These are phyloP conservation scores for Acanthosepion esculentum DNA, from an alignment of 2,888 invertebrate species.

Conservation along the genomic window DNA sequence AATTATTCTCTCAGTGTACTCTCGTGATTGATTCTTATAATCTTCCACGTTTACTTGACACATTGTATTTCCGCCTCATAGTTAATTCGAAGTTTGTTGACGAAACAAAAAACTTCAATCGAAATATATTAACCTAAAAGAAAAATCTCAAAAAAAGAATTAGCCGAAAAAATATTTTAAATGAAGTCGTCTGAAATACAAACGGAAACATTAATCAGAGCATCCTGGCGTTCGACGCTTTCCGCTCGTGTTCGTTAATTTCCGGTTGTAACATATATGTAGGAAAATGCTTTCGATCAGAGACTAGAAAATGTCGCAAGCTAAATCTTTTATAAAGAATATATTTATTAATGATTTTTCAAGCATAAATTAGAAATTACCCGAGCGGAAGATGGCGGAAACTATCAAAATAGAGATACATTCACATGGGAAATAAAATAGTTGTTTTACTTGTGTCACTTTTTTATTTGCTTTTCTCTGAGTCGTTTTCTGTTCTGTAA, in stretches of 20 bases:
- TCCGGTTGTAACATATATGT: background rate
- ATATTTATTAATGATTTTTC: background rate
- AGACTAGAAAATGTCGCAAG: background rate
- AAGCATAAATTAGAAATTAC: background rate
- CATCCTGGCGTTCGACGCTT: background rate
- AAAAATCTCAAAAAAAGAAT: background rate
- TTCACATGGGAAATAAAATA: background rate
- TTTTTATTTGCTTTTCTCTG: background rate
- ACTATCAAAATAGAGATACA: background rate
- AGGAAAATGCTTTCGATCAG: background rate
- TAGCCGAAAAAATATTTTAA: background rate
- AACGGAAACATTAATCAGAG: background rate
- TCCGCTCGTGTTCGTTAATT: background rate
- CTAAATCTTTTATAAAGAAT: background rate
- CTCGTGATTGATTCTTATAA: no score
- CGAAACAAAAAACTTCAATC: no score
- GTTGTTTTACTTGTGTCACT: background rate
- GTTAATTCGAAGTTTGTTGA: no score
- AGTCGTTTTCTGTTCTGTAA: background rate
- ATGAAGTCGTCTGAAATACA: background rate
- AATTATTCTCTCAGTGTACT: no score
- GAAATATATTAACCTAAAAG: background rate
- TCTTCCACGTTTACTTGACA: no score
- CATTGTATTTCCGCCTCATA: no score
- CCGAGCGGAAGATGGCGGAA: background rate